Conservation (phyloP, 2,888 invertebrate genomes). For the Cryptocephalus primarius region DNA sequence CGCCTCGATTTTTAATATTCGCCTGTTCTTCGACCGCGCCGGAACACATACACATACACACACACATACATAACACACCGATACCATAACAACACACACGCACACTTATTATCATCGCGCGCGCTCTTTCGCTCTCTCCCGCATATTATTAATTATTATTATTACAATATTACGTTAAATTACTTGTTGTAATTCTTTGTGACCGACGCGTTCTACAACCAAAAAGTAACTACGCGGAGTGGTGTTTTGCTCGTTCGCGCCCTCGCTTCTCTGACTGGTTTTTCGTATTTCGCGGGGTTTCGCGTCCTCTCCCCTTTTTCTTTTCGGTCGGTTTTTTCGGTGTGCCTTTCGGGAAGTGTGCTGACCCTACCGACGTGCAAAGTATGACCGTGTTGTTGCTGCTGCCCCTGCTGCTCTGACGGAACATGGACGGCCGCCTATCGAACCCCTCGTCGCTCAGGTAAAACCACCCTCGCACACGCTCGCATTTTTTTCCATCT, state of each 20-base stretch:
- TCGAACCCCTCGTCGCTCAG: neutral
- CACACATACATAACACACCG: neutral
- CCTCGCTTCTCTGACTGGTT: no score
- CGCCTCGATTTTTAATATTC: slow-evolving; percentile 40
- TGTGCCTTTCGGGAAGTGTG: neutral
- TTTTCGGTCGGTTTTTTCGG: slow-evolving; percentile 1
- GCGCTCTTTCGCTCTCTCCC: no score
- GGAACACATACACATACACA: neutral
- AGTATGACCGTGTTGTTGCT: no score
- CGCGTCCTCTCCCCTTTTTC: neutral
- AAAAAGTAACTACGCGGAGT: no score
- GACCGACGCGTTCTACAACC: no score
- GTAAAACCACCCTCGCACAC: neutral
- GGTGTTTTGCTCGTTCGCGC: no score
- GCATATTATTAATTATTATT: no score
- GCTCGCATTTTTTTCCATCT: neutral
- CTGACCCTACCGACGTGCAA: no score
- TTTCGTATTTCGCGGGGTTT: slow-evolving; percentile 28
- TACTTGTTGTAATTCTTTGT: no score
- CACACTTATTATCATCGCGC: no score
- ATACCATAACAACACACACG: no score
- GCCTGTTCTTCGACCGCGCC: slow-evolving; percentile 26
- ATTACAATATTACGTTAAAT: no score
- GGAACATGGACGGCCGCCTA: neutral
- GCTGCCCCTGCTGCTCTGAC: neutral